Percentiles rank a stretch among this genome's conserved stretches.
Evolutionary conservation across 2,888 invertebrate species (phyloP).

Genomic region (Euspilapteryx auroguttella): DNA sequence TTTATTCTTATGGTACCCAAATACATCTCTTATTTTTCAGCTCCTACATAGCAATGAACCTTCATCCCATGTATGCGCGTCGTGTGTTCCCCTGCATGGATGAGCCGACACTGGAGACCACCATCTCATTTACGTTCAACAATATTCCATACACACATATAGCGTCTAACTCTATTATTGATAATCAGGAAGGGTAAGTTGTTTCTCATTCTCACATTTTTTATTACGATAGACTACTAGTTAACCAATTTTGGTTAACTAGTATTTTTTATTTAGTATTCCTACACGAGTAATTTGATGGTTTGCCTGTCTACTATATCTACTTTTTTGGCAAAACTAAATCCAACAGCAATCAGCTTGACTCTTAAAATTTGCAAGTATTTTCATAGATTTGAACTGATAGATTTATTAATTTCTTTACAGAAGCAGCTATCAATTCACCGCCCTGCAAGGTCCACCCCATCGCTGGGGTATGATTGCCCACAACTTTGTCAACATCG

Average conservation of each 20-base stretch:
- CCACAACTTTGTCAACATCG: slow-evolving; percentile 25
- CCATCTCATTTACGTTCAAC: slow-evolving; percentile 33
- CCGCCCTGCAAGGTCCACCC: slow-evolving; percentile 20
- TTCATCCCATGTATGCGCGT: slow-evolving; percentile 63
- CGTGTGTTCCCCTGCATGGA: slow-evolving; percentile 74
- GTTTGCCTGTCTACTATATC: too few relatives aligned
- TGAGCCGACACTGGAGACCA: slow-evolving; percentile 49
- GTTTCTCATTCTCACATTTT: background rate
- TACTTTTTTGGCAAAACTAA: too few relatives aligned
- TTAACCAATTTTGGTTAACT: too few relatives aligned
- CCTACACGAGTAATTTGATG: too few relatives aligned
- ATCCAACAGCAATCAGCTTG: too few relatives aligned
- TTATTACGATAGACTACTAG: too few relatives aligned
- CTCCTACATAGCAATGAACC: slow-evolving; percentile 60
- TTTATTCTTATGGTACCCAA: background rate
- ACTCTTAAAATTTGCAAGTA: too few relatives aligned
- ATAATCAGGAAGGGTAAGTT: slow-evolving; percentile 25
- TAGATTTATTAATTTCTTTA: too few relatives aligned
- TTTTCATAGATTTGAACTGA: too few relatives aligned
- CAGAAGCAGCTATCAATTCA: slow-evolving; percentile 18
- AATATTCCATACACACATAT: slow-evolving; percentile 19
- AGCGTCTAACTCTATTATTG: slow-evolving; percentile 21
- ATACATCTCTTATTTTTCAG: slow-evolving; percentile 14
- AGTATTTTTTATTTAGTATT: background rate
- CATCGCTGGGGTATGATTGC: slow-evolving; percentile 38